Evolutionary conservation across 2,113 vertebrate species (phyloP).

Genomic region (Phylloscopus whistleri): DNA sequence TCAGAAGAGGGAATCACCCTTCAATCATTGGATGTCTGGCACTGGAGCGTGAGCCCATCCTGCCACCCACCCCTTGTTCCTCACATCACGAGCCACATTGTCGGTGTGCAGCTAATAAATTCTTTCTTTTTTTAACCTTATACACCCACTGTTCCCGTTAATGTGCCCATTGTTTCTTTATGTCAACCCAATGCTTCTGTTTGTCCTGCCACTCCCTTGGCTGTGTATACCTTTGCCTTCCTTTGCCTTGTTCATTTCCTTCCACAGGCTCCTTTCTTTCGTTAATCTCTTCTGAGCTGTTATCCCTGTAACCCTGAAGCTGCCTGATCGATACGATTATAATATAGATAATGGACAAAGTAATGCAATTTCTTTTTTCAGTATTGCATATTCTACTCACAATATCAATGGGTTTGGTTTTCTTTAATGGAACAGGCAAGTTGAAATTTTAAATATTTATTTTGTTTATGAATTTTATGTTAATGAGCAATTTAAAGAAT

Average conservation of each 20-base stretch:
- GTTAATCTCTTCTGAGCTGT: neutral
- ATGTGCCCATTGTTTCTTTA: conserved; percentile 30
- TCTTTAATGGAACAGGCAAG: neutral
- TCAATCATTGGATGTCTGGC: fast-evolving
- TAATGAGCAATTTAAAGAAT: neutral
- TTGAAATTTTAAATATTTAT: neutral
- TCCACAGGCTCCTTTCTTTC: neutral
- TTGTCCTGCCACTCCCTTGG: conserved; percentile 52
- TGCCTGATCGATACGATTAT: neutral
- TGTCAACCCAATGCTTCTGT: conserved; percentile 10
- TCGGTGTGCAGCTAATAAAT: neutral
- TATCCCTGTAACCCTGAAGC: neutral
- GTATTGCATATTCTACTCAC: fast-evolving
- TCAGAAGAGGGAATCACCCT: neutral
- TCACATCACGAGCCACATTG: neutral
- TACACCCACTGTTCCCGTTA: neutral
- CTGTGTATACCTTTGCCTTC: neutral
- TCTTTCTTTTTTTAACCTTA: conserved; percentile 1
- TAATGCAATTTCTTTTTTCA: neutral
- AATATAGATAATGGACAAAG: neutral
- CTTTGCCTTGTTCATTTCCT: neutral
- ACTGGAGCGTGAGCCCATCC: neutral
- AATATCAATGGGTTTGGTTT: neutral
- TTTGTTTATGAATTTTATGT: neutral
- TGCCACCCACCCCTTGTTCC: neutral